Conservation (phyloP, 2,888 invertebrate genomes). For the Teleiodes luculella region DNA sequence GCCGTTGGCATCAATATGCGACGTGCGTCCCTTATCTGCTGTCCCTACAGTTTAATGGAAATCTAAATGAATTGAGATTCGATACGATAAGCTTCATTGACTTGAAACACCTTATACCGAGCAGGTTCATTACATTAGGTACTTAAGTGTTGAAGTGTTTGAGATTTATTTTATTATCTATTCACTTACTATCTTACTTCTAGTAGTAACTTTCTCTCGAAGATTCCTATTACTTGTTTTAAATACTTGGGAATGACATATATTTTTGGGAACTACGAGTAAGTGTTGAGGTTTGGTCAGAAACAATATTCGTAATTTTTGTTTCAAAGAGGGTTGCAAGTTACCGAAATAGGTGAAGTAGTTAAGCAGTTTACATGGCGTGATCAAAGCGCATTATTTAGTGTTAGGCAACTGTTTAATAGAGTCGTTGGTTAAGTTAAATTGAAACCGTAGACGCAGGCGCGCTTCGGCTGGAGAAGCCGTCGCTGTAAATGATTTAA, state of each 20-base stretch:
- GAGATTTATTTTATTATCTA: conserved; percentile 43
- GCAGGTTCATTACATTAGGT: conserved; percentile 61
- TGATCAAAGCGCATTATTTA: conserved; percentile 53
- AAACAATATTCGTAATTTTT: neutral
- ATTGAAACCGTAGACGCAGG: conserved; percentile 52
- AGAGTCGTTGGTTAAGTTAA: conserved; percentile 51
- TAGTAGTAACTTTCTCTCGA: conserved; percentile 13
- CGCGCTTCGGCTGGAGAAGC: conserved; percentile 26
- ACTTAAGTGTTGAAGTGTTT: conserved; percentile 52
- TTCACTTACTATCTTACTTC: conserved; percentile 7
- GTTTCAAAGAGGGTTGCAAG: conserved; percentile 22
- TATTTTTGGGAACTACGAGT: conserved; percentile 19
- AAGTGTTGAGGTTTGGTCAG: neutral
- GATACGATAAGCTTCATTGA: conserved; percentile 70
- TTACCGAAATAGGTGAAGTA: conserved; percentile 28
- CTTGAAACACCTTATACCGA: conserved; percentile 59
- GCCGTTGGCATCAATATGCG: conserved; percentile 58
- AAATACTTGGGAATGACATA: conserved; percentile 15
- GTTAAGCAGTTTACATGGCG: conserved; percentile 35
- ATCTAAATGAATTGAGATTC: conserved; percentile 73
- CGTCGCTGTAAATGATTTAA: conserved; percentile 15
- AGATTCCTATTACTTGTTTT: neutral
- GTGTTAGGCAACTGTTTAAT: conserved; percentile 53
- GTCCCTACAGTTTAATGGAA: conserved; percentile 70
- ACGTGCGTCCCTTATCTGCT: conserved; percentile 63